Evolutionary conservation across 2,888 invertebrate genomes (phyloP).

Genomic region (Germaria angustata): DNA sequence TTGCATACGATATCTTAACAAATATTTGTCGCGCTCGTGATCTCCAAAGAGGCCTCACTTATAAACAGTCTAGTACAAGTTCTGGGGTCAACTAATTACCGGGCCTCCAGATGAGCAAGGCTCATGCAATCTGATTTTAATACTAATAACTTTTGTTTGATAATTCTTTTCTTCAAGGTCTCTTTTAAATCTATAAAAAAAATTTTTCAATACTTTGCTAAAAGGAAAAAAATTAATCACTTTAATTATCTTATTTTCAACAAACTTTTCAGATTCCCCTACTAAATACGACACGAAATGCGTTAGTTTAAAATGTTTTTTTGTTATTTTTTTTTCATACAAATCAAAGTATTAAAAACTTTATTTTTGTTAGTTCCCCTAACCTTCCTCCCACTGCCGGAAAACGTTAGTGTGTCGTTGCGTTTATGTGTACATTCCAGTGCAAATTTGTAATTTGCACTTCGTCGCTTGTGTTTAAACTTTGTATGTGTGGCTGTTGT

Average conservation of each 20-base stretch:
- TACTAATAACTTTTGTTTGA: too few species aligned
- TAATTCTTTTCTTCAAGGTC: too few species aligned
- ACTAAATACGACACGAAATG: not conserved
- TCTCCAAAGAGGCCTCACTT: too few species aligned
- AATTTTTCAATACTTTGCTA: too few species aligned
- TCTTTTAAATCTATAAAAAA: too few species aligned
- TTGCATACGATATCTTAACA: too few species aligned
- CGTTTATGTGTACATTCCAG: slow-evolving; percentile 6
- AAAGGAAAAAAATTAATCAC: too few species aligned
- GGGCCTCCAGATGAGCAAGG: too few species aligned
- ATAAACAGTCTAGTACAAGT: too few species aligned
- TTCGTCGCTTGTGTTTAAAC: slow-evolving; percentile 19
- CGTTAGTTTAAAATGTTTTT: not conserved
- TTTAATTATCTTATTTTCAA: not conserved
- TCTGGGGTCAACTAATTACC: too few species aligned
- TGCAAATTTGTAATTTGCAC: slow-evolving; percentile 45
- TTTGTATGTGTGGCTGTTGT: not conserved
- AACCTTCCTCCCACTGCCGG: not conserved
- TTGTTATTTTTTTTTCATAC: slow-evolving; percentile 20
- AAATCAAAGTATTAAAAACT: slow-evolving; percentile 59
- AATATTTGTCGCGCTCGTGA: too few species aligned
- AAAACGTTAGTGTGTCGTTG: not conserved
- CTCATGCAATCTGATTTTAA: too few species aligned
- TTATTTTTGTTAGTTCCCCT: not conserved
- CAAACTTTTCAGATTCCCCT: not conserved